These are phyloP conservation scores for Grallaria varia DNA, from an alignment of 2,113 vertebrate genomes.

Conservation along the genomic window DNA sequence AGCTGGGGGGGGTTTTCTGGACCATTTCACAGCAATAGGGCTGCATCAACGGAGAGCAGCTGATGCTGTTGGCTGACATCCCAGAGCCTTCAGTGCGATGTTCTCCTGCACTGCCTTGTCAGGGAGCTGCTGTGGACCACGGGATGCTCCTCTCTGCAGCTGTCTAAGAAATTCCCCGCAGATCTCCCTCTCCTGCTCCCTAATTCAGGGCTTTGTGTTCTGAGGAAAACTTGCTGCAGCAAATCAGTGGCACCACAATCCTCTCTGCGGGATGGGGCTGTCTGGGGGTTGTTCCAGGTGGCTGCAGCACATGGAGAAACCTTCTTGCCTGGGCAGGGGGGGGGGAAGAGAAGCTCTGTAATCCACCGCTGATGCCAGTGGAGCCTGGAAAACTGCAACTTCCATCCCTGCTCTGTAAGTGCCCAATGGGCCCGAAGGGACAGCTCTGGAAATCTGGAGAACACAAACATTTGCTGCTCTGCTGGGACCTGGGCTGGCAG, in stretches of 20 bases:
- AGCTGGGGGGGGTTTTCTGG: conserved; percentile 48
- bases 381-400: background rate
- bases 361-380: background rate
- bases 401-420: background rate
- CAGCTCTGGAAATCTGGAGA: background rate
- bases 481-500: background rate
- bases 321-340: background rate
- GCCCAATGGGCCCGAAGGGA: background rate
- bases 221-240: fast-evolving
- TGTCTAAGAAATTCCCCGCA: background rate
- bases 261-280: background rate
- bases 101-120: background rate
- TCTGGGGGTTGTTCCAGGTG: background rate
- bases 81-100: background rate
- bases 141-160: background rate
- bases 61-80: conserved; percentile 22
- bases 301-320: fast-evolving
- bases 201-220: background rate
- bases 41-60: conserved; percentile 2
- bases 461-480: background rate
- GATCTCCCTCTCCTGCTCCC: background rate
- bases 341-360: background rate
- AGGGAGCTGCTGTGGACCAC: background rate
- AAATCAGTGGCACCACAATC: fast-evolving
- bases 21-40: conserved; percentile 52